These are phyloP conservation scores for Ferrisia virgata DNA, from an alignment of 2,888 invertebrate species.

Conservation along the genomic window DNA sequence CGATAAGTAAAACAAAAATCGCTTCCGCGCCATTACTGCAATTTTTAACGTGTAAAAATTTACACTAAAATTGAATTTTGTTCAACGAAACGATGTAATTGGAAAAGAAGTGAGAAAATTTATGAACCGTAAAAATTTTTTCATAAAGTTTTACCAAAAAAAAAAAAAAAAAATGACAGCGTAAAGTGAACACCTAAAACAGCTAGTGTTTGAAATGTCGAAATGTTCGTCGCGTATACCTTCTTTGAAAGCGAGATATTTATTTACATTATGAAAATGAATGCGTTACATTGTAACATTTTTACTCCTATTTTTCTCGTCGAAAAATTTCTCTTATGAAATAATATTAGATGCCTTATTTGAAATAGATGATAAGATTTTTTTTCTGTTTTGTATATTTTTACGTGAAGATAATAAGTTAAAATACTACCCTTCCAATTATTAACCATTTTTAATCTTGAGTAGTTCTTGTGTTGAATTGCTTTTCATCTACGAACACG, in stretches of 20 bases:
- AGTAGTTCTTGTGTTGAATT: too few species aligned
- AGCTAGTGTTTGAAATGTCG: background rate
- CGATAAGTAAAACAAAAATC: background rate
- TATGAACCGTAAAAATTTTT: background rate
- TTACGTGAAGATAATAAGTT: too few species aligned
- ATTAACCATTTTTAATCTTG: too few species aligned
- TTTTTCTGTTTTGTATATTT: too few species aligned
- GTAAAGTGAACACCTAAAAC: background rate
- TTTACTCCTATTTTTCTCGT: too few species aligned
- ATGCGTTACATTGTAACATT: background rate
- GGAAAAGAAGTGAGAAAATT: background rate
- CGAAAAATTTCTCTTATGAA: too few species aligned
- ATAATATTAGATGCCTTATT: too few species aligned
- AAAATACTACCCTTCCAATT: too few species aligned
- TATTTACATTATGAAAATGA: background rate
- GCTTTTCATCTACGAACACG: too few species aligned
- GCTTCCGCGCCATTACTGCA: background rate
- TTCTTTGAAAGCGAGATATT: background rate
- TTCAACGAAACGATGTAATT: background rate
- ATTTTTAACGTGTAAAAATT: background rate
- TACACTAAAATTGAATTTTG: background rate
- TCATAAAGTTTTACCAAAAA: background rate
- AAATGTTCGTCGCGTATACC: background rate
- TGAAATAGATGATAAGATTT: too few species aligned
- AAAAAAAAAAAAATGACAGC: background rate